These are phyloP conservation scores for Pachliopta kotzebuea DNA, from an alignment of 2,888 invertebrate species.

Conservation along the genomic window DNA sequence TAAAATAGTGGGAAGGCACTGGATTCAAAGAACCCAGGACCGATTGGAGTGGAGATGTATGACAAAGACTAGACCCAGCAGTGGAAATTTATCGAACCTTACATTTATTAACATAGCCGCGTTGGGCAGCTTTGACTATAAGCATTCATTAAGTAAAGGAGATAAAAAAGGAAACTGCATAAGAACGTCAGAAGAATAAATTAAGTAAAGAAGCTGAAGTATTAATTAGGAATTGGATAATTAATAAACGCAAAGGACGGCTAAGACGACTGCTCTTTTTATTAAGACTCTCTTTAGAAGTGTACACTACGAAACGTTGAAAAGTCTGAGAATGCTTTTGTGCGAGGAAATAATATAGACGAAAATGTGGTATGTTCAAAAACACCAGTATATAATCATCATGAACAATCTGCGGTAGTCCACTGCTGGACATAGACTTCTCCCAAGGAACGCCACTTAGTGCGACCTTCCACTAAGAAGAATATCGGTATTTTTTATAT, in stretches of 20 bases:
- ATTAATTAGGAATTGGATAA: slow-evolving; percentile 34
- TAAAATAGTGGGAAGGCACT: too few relatives aligned
- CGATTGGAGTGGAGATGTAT: too few relatives aligned
- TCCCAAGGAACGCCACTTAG: too few relatives aligned
- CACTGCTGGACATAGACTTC: too few relatives aligned
- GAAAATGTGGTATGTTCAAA: background rate
- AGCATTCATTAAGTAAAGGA: background rate
- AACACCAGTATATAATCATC: too few relatives aligned
- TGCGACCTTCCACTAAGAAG: too few relatives aligned
- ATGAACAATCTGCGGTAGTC: too few relatives aligned
- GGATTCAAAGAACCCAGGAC: too few relatives aligned
- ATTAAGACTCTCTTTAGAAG: slow-evolving; percentile 8
- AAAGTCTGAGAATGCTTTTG: slow-evolving; percentile 9
- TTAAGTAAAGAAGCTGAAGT: slow-evolving; percentile 33
- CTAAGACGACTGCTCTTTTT: slow-evolving; percentile 10
- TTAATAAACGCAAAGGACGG: slow-evolving; percentile 36
- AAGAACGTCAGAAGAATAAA: slow-evolving; percentile 15
- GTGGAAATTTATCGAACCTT: too few relatives aligned
- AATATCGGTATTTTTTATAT: too few relatives aligned
- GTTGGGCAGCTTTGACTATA: background rate
- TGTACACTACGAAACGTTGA: slow-evolving; percentile 3
- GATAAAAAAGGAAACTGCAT: background rate
- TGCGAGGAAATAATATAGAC: background rate
- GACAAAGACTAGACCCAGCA: too few relatives aligned
- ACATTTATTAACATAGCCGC: too few relatives aligned